These are phyloP conservation scores for Thera britannica DNA, from an alignment of 2,888 invertebrate genomes.

Conservation along the genomic window DNA sequence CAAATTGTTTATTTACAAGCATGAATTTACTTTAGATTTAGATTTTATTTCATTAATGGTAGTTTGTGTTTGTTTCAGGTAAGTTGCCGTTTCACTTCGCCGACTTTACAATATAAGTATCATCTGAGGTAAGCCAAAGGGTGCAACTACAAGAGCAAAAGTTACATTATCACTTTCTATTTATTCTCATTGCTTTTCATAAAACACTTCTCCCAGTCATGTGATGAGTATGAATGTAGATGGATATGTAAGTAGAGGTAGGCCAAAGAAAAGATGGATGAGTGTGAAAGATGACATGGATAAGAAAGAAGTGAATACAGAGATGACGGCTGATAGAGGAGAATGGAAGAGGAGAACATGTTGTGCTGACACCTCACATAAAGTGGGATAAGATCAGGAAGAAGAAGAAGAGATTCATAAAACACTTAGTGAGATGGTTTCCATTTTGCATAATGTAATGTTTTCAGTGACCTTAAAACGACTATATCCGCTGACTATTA, in stretches of 20 bases:
- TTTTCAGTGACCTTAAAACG: slow-evolving; percentile 51
- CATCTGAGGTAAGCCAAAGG: slow-evolving; percentile 8
- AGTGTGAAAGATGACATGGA: too few relatives aligned
- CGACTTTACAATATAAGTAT: background rate
- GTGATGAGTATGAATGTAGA: too few relatives aligned
- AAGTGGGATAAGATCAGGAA: too few relatives aligned
- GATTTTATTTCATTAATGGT: slow-evolving; percentile 35
- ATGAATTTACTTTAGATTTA: slow-evolving; percentile 26
- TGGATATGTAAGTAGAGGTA: too few relatives aligned
- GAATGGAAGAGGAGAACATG: too few relatives aligned
- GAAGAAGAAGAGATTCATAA: slow-evolving; percentile 41
- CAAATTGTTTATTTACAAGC: slow-evolving; percentile 34
- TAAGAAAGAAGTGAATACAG: too few relatives aligned
- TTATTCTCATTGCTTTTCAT: slow-evolving; percentile 47
- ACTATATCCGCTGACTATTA: slow-evolving; percentile 45
- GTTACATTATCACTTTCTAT: slow-evolving; percentile 25
- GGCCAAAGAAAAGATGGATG: too few relatives aligned
- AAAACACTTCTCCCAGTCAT: slow-evolving; percentile 38
- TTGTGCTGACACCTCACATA: too few relatives aligned
- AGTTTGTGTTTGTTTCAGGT: slow-evolving; percentile 49
- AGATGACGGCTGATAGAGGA: too few relatives aligned
- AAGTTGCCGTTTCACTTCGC: slow-evolving; percentile 33
- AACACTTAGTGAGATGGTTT: slow-evolving; percentile 44
- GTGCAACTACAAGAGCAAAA: slow-evolving; percentile 5
- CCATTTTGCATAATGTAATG: slow-evolving; percentile 49